These are phyloP conservation scores for Nibea albiflora DNA, from an alignment of 2,113 vertebrate genomes.

Conservation along the genomic window DNA sequence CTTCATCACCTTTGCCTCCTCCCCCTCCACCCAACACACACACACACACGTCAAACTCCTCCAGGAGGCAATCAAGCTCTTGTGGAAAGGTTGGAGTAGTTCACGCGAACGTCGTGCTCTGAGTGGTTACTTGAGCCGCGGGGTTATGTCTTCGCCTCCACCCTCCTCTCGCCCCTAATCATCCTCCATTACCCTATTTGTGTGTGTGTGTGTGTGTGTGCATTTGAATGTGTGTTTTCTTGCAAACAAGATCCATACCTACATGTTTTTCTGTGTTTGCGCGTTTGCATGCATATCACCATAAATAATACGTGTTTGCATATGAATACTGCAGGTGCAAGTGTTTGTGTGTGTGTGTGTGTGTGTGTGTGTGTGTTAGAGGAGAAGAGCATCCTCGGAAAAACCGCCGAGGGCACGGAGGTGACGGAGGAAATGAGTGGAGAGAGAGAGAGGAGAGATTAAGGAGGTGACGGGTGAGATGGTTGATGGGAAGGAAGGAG, in stretches of 20 bases:
- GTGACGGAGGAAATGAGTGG: constrained; percentile 65
- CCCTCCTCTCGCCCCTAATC: constrained; percentile 72
- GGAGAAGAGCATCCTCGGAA: constrained; percentile 62
- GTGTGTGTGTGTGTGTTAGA: constrained; percentile 6
- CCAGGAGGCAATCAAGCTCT: constrained; percentile 80
- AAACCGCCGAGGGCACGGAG: constrained; percentile 32
- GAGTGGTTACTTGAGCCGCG: constrained; percentile 76
- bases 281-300: not conserved
- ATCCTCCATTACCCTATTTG: constrained; percentile 74
- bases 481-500: constrained; percentile 71
- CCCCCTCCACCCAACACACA: constrained; percentile 1
- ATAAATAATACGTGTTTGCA: constrained; percentile 55
- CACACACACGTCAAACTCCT: constrained; percentile 40
- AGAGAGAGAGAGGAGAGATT: constrained; percentile 53
- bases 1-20: constrained; percentile 57
- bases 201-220: constrained; percentile 27
- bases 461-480: constrained; percentile 68
- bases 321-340: constrained; percentile 46
- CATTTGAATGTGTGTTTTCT: constrained; percentile 35
- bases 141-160: constrained; percentile 75
- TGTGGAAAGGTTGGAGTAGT: constrained; percentile 70
- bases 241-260: constrained; percentile 25
- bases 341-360: constrained; percentile 29
- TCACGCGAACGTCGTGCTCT: constrained; percentile 42
- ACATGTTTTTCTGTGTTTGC: constrained; percentile 4